Percentiles rank a stretch among this genome's conserved stretches.
phyloP scores from a whole-genome alignment of 2,888 invertebrate species.

The Sarcophaga subvicina region DNA sequence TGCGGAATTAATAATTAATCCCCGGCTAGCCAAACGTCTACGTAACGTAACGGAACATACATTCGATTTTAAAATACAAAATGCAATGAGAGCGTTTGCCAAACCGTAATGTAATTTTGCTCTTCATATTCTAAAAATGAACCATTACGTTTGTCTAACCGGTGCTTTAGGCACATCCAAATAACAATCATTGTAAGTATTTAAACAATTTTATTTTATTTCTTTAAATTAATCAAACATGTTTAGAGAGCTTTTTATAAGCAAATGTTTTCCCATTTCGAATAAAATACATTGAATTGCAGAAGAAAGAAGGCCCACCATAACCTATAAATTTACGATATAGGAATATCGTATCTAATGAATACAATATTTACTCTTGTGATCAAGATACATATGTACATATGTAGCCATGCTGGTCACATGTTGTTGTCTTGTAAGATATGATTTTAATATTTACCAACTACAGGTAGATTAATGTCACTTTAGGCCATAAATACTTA shows the following conservation, averaged over 20 bases:
- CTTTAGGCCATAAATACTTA: constrained; percentile 58
- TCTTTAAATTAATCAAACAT: not conserved
- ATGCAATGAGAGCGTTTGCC: too few relatives aligned
- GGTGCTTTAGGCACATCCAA: too few relatives aligned
- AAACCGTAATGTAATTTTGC: too few relatives aligned
- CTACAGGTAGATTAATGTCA: constrained; percentile 66
- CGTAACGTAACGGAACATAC: too few relatives aligned
- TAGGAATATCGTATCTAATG: too few relatives aligned
- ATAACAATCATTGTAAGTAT: too few relatives aligned
- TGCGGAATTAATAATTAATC: too few relatives aligned
- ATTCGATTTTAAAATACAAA: too few relatives aligned
- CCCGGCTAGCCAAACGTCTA: too few relatives aligned
- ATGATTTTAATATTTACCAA: constrained; percentile 60
- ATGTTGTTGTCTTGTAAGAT: constrained; percentile 45
- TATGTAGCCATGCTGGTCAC: not conserved
- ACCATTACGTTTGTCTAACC: too few relatives aligned
- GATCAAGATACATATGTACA: not conserved
- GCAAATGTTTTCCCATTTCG: constrained; percentile 31
- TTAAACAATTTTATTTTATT: not conserved
- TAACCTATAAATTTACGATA: not conserved
- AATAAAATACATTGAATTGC: not conserved
- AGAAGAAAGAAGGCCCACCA: too few relatives aligned
- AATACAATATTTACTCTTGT: not conserved
- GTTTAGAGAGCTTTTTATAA: not conserved
- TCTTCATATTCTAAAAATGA: too few relatives aligned